Evolutionary conservation across 2,797 vertebrate genomes (phyloP), one percentile per base, ranked within the genome.

Genomic region (Miichthys miiuy): DNA sequence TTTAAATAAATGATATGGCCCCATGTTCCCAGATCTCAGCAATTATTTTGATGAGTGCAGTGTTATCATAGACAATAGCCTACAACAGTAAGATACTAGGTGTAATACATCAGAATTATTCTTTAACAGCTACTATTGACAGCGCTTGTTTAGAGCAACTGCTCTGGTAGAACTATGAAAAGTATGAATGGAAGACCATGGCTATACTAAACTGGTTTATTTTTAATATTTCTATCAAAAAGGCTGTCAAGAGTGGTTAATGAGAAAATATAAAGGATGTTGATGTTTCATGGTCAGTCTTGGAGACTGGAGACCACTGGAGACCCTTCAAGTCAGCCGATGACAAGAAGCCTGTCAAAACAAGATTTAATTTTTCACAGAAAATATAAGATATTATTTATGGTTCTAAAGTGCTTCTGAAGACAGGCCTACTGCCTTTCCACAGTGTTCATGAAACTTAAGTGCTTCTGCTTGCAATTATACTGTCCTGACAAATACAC

Each of bases 401-500:
- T 38, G 44, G 30, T 41, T 54, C 8, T 72, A 21, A 80, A 83
- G 67, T 62, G 68, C 79, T 60, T 68, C 54, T 65, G 21, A 56
- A 51, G 70, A 77, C 62, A 68, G 46, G 50, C 7, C 44, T 20
- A 12, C 20, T 58, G 44, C 58, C 55, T 68, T 54, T 62, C 42
- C 20, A 44, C 30, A 50, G 25, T n/a, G 3, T 16, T 42, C 67
- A 56, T 48, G 56, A 48, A 81, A 61, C 38, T 17, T 27, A 60
- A 85, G 77, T 81, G 81, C 77, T 58, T 75, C 48, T 0, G 4
- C 34, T 34, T 44, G 63, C 52, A 67, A 54, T 75, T 80, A 77
- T 38, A 61, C 60, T 27, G 30, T 30, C 60, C 56, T 44, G 69
- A 69, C 58, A 65, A 80, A 86, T 51, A 62, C 46, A 71, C 50